Base-by-base conservation (phyloP, 2,113 vertebrate genomes). In the Melanerpes formicivorus region DNA sequence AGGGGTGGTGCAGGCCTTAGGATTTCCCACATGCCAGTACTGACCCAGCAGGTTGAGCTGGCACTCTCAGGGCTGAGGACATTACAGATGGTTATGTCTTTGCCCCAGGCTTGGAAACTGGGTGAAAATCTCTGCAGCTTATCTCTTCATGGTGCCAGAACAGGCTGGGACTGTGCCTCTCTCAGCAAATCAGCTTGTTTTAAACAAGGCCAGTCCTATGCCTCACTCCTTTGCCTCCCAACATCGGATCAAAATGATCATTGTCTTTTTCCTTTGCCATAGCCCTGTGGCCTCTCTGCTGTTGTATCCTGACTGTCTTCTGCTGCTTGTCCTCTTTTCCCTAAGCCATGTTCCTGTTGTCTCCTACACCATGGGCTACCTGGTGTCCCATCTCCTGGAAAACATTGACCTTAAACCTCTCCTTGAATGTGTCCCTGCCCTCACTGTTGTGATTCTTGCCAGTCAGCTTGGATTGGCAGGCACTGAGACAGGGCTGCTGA, bases 301-400 rank as follows among this genome's bases (percentile, higher is more conserved):
- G 30, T 80, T 72, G 9, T 75, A 94, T 70, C 77, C 75, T 44
- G 73, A 48, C 17, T 0, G 9, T 95, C 50, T 86, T 21, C 80
- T 84, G 32, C 60, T 78, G 71, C 46, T 84, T 90, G 80, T 96
- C 16, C 71, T 88, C 16, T 92, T 88, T 81, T 88, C 44, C 69
- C 59, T 91, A 77, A 91, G n/a, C 34, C 34, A 75, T 2, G 0
- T 75, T 67, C 62, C 65, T 14, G 1, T 83, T 88, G 65, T 93
- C 44, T 93, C 40, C 65, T 80, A 62, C 19, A 69, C 40, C 23
- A 7, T 26, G 58, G 40, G 19, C 30, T 75, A 71, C 76, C 19
- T 80, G 13, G 16, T 9, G 5, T 89, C 90, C 66, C 0, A 0
- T 90, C 50, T 90, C 23, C 81, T 65, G 48, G 54, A 71, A 80